Conservation (phyloP, 2,797 vertebrate genomes). For the Gallinago solitaria region DNA sequence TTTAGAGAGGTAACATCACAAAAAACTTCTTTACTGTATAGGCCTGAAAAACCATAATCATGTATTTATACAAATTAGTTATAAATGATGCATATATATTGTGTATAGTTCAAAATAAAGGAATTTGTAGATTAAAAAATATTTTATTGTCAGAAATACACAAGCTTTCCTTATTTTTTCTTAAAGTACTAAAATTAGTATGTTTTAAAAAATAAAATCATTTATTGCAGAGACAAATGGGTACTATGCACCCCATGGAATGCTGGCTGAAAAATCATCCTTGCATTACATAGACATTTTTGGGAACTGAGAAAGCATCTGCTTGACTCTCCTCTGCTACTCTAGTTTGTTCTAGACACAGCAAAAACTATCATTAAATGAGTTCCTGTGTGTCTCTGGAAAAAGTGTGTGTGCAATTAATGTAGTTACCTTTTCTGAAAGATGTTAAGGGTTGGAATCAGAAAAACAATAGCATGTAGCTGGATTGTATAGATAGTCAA, state of each 20-base stretch:
- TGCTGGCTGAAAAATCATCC: background rate
- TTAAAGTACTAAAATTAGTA: background rate
- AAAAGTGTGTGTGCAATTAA: background rate
- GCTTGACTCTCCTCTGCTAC: background rate
- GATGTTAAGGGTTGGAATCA: background rate
- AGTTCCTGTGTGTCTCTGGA: background rate
- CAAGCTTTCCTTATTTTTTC: background rate
- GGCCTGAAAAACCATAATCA: background rate
- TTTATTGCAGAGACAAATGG: fast-evolving
- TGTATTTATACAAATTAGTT: background rate
- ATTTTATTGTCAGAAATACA: background rate
- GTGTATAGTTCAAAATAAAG: background rate
- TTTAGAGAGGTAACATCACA: background rate
- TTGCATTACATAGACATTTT: background rate
- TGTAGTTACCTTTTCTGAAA: background rate
- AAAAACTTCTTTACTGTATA: background rate
- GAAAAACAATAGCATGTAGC: background rate
- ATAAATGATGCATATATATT: background rate
- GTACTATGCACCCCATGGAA: background rate
- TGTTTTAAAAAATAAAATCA: background rate
- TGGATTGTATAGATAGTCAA: background rate
- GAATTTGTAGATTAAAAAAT: background rate
- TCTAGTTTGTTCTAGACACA: background rate
- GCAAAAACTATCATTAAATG: background rate
- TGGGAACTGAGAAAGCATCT: background rate